Percentiles rank a stretch among this genome's conserved stretches.
Conservation (phyloP, 2,888 invertebrate genomes). For the Catonia carolina region DNA sequence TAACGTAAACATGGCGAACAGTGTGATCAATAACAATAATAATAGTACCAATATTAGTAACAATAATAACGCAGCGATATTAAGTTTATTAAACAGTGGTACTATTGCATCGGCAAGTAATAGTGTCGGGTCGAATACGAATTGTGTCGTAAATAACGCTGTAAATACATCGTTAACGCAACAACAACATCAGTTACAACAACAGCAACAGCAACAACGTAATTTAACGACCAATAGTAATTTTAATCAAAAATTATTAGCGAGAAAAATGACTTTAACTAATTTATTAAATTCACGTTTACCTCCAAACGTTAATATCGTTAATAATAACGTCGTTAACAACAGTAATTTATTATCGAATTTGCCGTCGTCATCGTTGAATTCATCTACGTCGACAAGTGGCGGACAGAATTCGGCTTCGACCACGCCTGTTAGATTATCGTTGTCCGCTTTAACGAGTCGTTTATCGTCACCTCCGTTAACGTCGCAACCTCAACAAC, state of each 20-base stretch:
- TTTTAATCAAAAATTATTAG: conserved; percentile 44
- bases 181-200: conserved; percentile 14
- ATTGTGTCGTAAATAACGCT: conserved; percentile 35
- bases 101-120: conserved; percentile 55
- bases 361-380: too few species aligned
- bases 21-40: conserved; percentile 16
- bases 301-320: too few species aligned
- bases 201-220: too few species aligned
- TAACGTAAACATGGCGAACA: conserved; percentile 47
- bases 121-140: conserved; percentile 42
- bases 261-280: conserved; percentile 52
- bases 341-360: conserved; percentile 26
- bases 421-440: too few species aligned
- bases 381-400: conserved; percentile 2
- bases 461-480: conserved; percentile 16
- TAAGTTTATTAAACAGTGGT: conserved; percentile 69
- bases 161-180: conserved; percentile 12
- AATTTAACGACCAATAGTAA: too few species aligned
- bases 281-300: conserved; percentile 44
- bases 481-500: background rate
- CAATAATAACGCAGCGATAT: conserved; percentile 63
- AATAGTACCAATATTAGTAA: conserved; percentile 35
- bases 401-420: conserved; percentile 34
- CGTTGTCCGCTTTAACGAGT: conserved; percentile 44
- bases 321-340: background rate